Conservation (phyloP, 2,797 vertebrate species). For the Scarus forsteni region DNA sequence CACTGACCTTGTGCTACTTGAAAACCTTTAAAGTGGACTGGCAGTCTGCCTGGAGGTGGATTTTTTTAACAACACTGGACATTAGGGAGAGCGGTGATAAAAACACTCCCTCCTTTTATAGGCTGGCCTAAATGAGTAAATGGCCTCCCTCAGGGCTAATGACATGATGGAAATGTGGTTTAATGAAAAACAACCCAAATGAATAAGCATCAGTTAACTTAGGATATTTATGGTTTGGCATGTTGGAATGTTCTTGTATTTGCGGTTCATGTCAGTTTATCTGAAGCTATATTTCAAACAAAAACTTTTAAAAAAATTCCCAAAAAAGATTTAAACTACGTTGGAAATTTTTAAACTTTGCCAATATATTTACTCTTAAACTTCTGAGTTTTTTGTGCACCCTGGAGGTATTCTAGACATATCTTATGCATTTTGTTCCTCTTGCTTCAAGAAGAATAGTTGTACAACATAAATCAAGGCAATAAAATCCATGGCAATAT, state of each 20-base stretch:
- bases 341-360: no score
- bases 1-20: slow-evolving; percentile 45
- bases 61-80: slow-evolving; percentile 51
- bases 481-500: no score
- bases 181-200: slow-evolving; percentile 43
- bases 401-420: not conserved
- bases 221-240: not conserved
- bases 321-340: no score
- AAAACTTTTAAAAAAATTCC: not conserved
- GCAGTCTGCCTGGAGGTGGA: slow-evolving; percentile 42
- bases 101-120: slow-evolving; percentile 56
- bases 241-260: not conserved
- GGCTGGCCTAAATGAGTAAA: slow-evolving; percentile 57
- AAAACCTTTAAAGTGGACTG: slow-evolving; percentile 63
- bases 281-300: not conserved
- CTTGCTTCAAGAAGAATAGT: not conserved
- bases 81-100: slow-evolving; percentile 51
- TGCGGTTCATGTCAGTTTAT: not conserved
- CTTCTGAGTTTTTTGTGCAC: not conserved
- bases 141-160: slow-evolving; percentile 47
- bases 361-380: no score
- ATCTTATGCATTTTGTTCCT: no score
- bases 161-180: slow-evolving; percentile 49
- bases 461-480: not conserved
- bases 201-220: slow-evolving; percentile 35